phyloP scores from a whole-genome alignment of 2,797 vertebrate species.

The Vultur gryphus region DNA sequence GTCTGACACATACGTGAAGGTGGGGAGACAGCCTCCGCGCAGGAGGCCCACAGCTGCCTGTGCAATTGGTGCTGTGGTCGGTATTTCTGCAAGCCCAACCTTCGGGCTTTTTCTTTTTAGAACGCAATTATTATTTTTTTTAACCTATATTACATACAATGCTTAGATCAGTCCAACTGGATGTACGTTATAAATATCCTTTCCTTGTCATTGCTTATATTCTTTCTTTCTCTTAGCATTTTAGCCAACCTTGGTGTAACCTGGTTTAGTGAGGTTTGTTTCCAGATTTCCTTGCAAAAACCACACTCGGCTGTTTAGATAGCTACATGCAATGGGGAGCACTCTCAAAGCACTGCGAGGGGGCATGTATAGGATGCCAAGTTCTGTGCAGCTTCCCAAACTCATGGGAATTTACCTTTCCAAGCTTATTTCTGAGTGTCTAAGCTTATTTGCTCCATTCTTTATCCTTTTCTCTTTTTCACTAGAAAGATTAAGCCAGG shows the following conservation, averaged over 20 bases:
- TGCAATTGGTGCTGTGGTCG: not conserved
- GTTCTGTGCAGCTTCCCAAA: conserved; percentile 9
- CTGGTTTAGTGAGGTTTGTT: not conserved
- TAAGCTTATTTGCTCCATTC: not conserved
- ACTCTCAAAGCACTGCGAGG: not conserved
- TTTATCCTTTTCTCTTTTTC: not conserved
- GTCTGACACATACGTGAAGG: not conserved
- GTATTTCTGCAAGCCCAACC: not conserved
- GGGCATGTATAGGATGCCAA: not conserved
- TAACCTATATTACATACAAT: rapidly evolving
- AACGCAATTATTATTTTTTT: not conserved
- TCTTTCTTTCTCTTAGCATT: not conserved
- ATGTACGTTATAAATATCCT: not conserved
- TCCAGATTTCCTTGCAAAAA: not conserved
- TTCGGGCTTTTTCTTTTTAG: not conserved
- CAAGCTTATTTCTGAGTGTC: not conserved
- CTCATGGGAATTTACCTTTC: not conserved
- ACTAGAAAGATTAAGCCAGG: not conserved
- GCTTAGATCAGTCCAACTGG: not conserved
- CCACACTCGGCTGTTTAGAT: not conserved
- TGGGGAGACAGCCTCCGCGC: not conserved
- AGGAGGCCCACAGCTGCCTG: not conserved
- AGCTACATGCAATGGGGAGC: not conserved
- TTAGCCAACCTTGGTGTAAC: not conserved
- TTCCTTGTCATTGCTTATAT: not conserved